Evolutionary conservation across 2,888 invertebrate genomes (phyloP), one percentile per base, ranked within the genome.

Genomic region (Dusona sp.): DNA sequence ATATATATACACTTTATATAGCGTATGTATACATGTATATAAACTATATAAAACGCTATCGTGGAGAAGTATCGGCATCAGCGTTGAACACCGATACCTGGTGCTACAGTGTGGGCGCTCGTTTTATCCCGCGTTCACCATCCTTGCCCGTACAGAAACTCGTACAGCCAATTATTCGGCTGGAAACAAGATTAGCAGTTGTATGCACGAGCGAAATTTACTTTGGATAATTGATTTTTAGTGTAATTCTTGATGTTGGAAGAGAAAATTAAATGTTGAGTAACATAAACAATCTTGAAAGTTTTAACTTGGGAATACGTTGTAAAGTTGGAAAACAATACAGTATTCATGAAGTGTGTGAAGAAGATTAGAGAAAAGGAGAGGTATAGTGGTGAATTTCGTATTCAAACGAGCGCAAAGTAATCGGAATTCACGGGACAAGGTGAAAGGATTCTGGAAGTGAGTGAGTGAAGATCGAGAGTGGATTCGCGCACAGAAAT

Each of bases 401-500:
- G 65, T 61, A 79, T 74, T 57, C 57, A 68, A 67, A 84, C 67
- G 57, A 48, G 25, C 29, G 67, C 75, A 61, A 64, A 48, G 86
- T 68, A 68, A 80, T 81, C 77, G 86, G 75, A 80, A 83, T 86
- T 68, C 77, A 72, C 45, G 64, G 77, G 57, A 81, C 84, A 81
- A 81, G 84, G 86, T 84, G 86, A 84, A 86, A 81, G 77, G 80
- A 78, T 74, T 81, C 67, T 73, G 75, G 65, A 65, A 67, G 81
- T 61, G 80, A 81, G 74, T 33, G 74, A 79, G 79, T 65, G 78
- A 82, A 88, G 86, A 83, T 87, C 87, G 83, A 87, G 80, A 86
- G 86, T 86, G 88, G 83, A 79, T 72, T 78, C 78, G 57, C 73
- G 22, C 42, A 78, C 78, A 38, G 25, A 54, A 19, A 25, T 42